A percentile compares a stretch with the other conserved stretches of the same genome.
These are phyloP conservation scores for Danaus plexippus DNA, from an alignment of 1,140 invertebrate genomes.

Conservation along the genomic window DNA sequence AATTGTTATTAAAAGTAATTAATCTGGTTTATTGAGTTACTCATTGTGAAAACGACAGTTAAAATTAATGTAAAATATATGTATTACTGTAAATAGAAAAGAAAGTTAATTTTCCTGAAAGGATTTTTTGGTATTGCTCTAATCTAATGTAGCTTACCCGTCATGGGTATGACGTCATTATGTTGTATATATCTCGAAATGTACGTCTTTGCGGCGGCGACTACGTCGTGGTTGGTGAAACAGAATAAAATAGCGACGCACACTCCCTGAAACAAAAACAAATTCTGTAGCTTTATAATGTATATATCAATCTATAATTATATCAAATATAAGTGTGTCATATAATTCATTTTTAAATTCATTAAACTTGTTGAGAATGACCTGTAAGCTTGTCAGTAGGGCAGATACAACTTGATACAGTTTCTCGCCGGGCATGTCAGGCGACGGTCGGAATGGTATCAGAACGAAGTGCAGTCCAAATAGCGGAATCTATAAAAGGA, in stretches of 20 bases:
- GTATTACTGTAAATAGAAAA: too few species aligned
- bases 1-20: too few species aligned
- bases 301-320: too few species aligned
- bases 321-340: too few species aligned
- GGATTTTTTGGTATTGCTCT: not conserved
- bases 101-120: too few species aligned
- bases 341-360: too few species aligned
- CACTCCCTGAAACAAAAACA: conserved; percentile 78
- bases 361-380: conserved; percentile 43
- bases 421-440: conserved; percentile 75
- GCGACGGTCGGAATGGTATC: conserved; percentile 82
- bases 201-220: conserved; percentile 50
- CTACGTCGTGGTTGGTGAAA: conserved; percentile 92
- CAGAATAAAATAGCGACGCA: conserved; percentile 90
- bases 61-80: too few species aligned
- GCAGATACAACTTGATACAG: conserved; percentile 85
- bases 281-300: too few species aligned
- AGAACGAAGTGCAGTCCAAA: conserved; percentile 86
- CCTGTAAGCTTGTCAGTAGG: conserved; percentile 86
- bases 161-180: conserved; percentile 20
- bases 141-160: conserved; percentile 24
- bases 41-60: too few species aligned
- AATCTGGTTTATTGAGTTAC: too few species aligned
- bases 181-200: conserved; percentile 11
- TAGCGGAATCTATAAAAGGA: conserved; percentile 71